phyloP scores from a whole-genome alignment of 2,888 invertebrate genomes.

The Dinocampus coccinellae region DNA sequence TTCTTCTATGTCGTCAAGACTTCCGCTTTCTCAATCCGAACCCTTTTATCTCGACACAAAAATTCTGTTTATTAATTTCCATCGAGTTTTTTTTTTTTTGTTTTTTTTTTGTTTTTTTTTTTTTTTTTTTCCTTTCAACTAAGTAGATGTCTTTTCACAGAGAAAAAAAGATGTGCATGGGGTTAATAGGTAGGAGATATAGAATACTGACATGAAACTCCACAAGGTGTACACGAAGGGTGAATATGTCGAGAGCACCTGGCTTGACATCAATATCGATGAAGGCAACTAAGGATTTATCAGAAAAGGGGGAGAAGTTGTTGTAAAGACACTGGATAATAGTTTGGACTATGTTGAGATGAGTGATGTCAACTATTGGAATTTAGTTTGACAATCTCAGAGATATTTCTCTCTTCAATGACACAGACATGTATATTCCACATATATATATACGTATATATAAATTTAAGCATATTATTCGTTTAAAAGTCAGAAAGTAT shows the following conservation, averaged over 20 bases:
- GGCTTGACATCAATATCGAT: slow-evolving; percentile 33
- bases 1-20: slow-evolving; percentile 29
- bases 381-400: neutral
- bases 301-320: slow-evolving; percentile 1
- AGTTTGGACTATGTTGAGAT: slow-evolving; percentile 29
- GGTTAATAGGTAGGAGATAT: neutral
- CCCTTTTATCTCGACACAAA: slow-evolving; percentile 21
- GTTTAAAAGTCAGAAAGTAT: slow-evolving; percentile 6
- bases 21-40: slow-evolving; percentile 25
- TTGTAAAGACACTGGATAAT: slow-evolving; percentile 22
- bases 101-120: neutral
- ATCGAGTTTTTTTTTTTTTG: neutral
- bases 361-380: neutral
- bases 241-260: slow-evolving; percentile 31
- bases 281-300: slow-evolving; percentile 22
- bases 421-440: neutral
- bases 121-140: neutral
- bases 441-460: neutral
- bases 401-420: neutral
- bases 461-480: too few relatives aligned
- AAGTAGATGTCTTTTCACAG: too few relatives aligned
- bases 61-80: slow-evolving; percentile 23
- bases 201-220: neutral
- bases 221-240: slow-evolving; percentile 1
- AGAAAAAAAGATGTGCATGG: neutral